These are phyloP conservation scores for Novumbra hubbsi DNA, from an alignment of 2,797 vertebrate species.

Conservation along the genomic window DNA sequence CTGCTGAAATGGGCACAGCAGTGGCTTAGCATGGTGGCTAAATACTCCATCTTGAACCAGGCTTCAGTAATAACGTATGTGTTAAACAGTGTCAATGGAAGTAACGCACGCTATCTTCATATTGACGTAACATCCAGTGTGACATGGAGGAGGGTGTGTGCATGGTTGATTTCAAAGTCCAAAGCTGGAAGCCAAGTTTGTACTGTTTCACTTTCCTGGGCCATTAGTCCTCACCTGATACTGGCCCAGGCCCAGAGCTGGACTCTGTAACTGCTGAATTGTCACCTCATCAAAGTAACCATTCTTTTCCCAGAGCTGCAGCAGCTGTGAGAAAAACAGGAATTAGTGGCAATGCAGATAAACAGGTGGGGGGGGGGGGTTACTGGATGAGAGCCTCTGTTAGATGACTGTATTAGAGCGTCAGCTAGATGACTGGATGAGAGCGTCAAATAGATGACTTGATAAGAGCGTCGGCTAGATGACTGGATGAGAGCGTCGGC, in stretches of 20 bases:
- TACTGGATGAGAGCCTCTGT: too few relatives aligned
- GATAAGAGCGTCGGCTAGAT: too few relatives aligned
- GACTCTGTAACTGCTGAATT: slow-evolving; percentile 96
- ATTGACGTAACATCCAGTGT: not conserved
- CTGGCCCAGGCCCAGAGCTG: slow-evolving; percentile 92
- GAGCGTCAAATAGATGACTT: too few relatives aligned
- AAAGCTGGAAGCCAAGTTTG: not conserved
- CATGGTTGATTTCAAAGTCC: not conserved
- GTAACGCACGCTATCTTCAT: not conserved
- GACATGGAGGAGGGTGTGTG: not conserved
- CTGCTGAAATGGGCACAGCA: too few relatives aligned
- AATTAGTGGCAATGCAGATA: not conserved
- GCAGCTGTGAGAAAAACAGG: slow-evolving; percentile 70
- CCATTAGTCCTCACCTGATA: slow-evolving; percentile 82
- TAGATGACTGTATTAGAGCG: too few relatives aligned
- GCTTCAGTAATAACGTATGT: too few relatives aligned
- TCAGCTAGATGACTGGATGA: too few relatives aligned
- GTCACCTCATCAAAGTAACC: slow-evolving; percentile 96
- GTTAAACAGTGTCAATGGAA: not conserved
- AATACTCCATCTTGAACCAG: too few relatives aligned
- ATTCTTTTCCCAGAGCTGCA: slow-evolving; percentile 98
- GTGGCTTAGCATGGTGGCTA: too few relatives aligned
- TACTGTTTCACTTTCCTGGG: not conserved
- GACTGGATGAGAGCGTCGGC: too few relatives aligned
- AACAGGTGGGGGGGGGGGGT: too few relatives aligned